Evolutionary conservation across 2,113 vertebrate species (phyloP).

Genomic region (Gopherus flavomarginatus): DNA sequence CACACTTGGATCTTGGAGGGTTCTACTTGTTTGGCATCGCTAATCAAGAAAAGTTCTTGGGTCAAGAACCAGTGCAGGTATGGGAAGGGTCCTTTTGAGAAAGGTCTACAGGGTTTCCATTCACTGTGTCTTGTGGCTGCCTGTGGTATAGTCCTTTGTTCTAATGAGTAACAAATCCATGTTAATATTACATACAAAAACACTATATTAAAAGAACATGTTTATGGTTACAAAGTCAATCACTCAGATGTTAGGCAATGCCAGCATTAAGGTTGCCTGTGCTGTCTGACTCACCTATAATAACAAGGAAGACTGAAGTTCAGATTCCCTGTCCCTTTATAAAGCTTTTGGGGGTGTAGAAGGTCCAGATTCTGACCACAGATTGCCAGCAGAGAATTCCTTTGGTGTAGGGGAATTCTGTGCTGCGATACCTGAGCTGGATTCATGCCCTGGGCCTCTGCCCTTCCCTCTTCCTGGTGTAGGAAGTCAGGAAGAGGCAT

Average conservation of each 20-base stretch:
- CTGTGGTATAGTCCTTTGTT: not conserved
- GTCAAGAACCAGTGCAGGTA: not conserved
- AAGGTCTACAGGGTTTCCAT: not conserved
- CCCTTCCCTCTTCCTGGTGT: not conserved
- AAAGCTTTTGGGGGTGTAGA: not conserved
- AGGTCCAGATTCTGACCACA: not conserved
- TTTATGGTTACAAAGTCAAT: not conserved
- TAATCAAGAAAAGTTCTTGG: not conserved
- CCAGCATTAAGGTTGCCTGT: not conserved
- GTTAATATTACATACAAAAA: not conserved
- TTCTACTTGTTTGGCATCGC: not conserved
- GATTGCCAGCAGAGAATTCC: not conserved
- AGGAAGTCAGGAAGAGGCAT: not conserved
- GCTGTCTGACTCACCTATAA: not conserved
- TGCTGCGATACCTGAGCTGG: not conserved
- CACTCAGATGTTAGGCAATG: not conserved
- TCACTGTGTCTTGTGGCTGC: not conserved
- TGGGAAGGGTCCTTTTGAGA: not conserved
- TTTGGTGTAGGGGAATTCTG: not conserved
- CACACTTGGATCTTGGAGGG: not conserved
- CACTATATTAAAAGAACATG: not conserved
- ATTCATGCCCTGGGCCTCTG: not conserved
- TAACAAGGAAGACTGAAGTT: not conserved
- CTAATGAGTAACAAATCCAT: not conserved
- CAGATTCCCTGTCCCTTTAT: not conserved